Conservation (phyloP, 2,888 invertebrate species). For the Artemia sinica region DNA sequence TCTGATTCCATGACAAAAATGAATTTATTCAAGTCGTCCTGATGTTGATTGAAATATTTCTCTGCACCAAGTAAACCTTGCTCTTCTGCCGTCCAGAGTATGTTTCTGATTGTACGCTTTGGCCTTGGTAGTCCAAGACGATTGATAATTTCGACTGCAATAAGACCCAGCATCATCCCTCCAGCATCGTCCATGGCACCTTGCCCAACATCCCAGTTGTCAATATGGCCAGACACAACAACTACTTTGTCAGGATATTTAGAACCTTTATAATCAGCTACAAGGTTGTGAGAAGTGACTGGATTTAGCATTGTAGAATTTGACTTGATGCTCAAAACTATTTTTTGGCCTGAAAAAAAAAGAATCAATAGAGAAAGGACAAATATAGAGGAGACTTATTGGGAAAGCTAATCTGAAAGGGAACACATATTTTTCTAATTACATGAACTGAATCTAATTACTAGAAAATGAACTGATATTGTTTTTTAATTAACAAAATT, state of each 20-base stretch:
- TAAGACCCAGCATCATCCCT: conserved; percentile 33
- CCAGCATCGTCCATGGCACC: conserved; percentile 36
- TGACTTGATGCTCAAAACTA: conserved; percentile 46
- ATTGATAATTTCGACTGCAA: conserved; percentile 31
- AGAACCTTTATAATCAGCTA: conserved; percentile 47
- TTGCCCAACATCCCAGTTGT: conserved; percentile 35
- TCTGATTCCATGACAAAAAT: conserved; percentile 67
- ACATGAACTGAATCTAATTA: too few species aligned
- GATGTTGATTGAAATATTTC: conserved; percentile 45
- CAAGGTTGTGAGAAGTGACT: conserved; percentile 48
- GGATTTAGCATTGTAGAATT: conserved; percentile 40
- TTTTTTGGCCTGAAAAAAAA: conserved; percentile 32
- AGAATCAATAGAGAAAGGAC: background rate
- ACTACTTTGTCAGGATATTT: conserved; percentile 28
- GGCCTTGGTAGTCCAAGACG: conserved; percentile 35
- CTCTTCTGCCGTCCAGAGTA: conserved; percentile 69
- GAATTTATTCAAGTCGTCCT: conserved; percentile 42
- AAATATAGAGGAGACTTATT: background rate
- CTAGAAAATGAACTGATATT: too few species aligned
- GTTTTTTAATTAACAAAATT: too few species aligned
- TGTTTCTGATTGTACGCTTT: conserved; percentile 50
- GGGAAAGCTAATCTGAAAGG: background rate
- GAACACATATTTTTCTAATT: too few species aligned
- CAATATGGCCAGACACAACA: conserved; percentile 34
- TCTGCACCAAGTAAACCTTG: conserved; percentile 47